Base-by-base conservation (phyloP, 37 sponge, comb jelly and placozoan species). In the Haliclona indistincta region DNA sequence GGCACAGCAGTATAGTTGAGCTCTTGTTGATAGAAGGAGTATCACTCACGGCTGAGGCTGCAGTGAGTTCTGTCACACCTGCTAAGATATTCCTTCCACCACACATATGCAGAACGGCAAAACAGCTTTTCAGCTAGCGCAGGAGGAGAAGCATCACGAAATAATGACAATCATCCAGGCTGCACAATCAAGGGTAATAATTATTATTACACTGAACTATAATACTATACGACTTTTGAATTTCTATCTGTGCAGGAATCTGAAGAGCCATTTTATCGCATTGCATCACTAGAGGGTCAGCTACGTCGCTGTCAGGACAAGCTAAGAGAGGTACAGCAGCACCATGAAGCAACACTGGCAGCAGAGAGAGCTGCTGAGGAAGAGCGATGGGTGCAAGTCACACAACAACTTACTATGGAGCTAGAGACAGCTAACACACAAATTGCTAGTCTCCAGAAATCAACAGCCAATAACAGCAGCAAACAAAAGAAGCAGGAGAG, bases 101-200 rank as follows among this genome's bases (percentile, higher is more conserved):
- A 52, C 77, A 7, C 29, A 36, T n/a, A 30, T 51, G 7, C 68
- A 86, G 37, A 86, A 75, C 63, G 77, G 77, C 15, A 89, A 84
- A 85, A 76, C 81, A 17, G 77, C 90, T 23, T 71, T 68, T 19
- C 63, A 75, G 32, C 41, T 89, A 22, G 90, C 90, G 2, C 51
- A 70, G 52, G 90, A 89, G 37, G 90, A 89, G 15, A 76, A 71
- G 3, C 85, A 89, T 17, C 39, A 64, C 4, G 67, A 71, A 64
- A 74, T 66, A 70, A 17, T 53, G 15, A 64, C 70, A 25, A 49
- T 84, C 11, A 81, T 89, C 0, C 62, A 65, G 29, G 84, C 74
- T 43, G 85, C 90, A 20, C 70, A 38, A n/a, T 75, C 76, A 34
- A 69, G 73, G 81, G 90, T 89, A 29, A 68, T 54, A 10, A 30